Percentiles rank a stretch among this genome's conserved stretches.
phyloP scores from a whole-genome alignment of 2,888 invertebrate species.

The Drosophila lacicola region DNA sequence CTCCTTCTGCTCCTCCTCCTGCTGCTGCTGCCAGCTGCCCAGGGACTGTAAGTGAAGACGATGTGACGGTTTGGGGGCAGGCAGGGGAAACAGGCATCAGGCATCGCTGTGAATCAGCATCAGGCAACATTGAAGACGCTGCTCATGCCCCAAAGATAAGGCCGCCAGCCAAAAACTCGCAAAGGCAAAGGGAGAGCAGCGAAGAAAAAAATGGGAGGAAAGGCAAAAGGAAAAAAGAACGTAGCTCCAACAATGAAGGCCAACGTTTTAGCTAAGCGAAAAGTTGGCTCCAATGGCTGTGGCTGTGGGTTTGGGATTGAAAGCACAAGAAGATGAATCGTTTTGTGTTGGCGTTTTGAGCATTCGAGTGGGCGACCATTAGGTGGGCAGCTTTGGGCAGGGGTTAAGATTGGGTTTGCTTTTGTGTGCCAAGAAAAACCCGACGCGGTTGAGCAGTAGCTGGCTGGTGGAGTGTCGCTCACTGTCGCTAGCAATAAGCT shows the following conservation, averaged over 20 bases:
- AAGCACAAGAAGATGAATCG: constrained; percentile 83
- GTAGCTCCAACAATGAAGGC: constrained; percentile 69
- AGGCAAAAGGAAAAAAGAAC: constrained; percentile 22
- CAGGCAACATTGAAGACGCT: constrained; percentile 52
- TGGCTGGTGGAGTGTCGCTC: constrained; percentile 29
- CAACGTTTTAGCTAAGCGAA: constrained; percentile 69
- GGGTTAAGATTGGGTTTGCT: constrained; percentile 21
- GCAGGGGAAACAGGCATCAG: constrained; percentile 31
- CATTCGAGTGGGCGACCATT: constrained; percentile 71
- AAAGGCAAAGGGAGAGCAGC: constrained; percentile 34
- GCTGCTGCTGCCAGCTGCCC: constrained; percentile 44
- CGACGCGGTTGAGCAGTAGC: constrained; percentile 5
- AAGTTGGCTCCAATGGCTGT: constrained; percentile 60
- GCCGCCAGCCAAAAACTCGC: constrained; percentile 63
- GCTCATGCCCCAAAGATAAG: constrained; percentile 59
- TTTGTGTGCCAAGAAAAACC: constrained; percentile 59
- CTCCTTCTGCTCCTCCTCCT: constrained; percentile 19
- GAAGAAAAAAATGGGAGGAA: constrained; percentile 14
- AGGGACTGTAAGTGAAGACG: constrained; percentile 62
- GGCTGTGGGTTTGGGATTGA: constrained; percentile 63
- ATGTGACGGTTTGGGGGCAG: constrained; percentile 11
- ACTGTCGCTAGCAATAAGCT: constrained; percentile 63
- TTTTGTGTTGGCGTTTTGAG: constrained; percentile 81
- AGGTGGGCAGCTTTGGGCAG: constrained; percentile 11
- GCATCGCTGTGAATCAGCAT: constrained; percentile 67